Conservation (phyloP, 2,113 vertebrate species). For the Orycteropus afer region DNA sequence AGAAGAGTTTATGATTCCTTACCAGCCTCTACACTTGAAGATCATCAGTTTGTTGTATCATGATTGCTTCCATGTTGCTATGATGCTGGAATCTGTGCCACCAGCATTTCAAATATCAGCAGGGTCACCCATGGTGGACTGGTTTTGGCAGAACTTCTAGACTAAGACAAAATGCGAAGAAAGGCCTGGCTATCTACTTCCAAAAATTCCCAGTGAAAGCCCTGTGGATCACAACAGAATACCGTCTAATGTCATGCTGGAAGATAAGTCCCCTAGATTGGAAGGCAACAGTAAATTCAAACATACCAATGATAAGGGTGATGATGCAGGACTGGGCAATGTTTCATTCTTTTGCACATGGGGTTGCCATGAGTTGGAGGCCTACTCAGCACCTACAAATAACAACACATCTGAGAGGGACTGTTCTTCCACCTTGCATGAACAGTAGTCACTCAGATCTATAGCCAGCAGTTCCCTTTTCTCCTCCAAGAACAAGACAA, state of each 20-base stretch:
- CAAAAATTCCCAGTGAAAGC: not conserved
- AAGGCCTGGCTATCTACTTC: not conserved
- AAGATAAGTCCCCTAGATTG: not conserved
- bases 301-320: not conserved
- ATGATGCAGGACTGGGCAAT: not conserved
- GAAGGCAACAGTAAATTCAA: not conserved
- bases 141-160: not conserved
- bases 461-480: not conserved
- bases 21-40: rapidly evolving
- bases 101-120: not conserved
- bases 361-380: not conserved
- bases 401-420: not conserved
- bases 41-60: not conserved
- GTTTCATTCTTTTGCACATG: not conserved
- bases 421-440: not conserved
- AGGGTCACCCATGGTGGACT: not conserved
- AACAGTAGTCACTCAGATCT: not conserved
- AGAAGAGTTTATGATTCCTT: rapidly evolving
- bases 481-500: not conserved
- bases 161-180: not conserved
- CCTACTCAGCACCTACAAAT: not conserved
- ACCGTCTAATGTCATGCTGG: not conserved
- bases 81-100: not conserved
- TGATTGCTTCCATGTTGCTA: not conserved
- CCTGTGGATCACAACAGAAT: not conserved